These are phyloP conservation scores for Otocyon megalotis DNA, from an alignment of 2,113 vertebrate species.

Conservation along the genomic window DNA sequence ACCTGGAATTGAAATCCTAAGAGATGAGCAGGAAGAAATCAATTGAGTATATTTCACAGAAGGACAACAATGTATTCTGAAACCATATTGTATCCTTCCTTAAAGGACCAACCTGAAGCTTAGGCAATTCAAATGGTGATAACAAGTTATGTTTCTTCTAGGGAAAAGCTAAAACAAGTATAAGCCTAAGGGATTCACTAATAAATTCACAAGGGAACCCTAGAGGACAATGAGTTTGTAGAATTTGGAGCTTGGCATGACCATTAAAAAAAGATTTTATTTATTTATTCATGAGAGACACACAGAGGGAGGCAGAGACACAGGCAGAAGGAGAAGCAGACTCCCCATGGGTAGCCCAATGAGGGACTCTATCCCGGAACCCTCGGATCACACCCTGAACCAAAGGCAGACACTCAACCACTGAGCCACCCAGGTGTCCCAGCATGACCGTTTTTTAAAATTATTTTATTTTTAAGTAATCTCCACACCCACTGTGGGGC, in stretches of 20 bases:
- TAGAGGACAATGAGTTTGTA: slow-evolving; percentile 37
- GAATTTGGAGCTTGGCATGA: slow-evolving; percentile 17
- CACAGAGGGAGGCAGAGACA: too few relatives aligned
- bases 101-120: slow-evolving; percentile 34
- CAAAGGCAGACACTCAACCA: too few relatives aligned
- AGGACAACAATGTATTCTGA: slow-evolving; percentile 14
- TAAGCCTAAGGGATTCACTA: slow-evolving; percentile 47
- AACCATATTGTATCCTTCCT: slow-evolving; percentile 28
- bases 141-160: slow-evolving; percentile 49
- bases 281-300: too few relatives aligned
- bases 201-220: slow-evolving; percentile 45
- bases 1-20: slow-evolving; percentile 53
- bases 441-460: background rate
- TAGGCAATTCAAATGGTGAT: slow-evolving; percentile 20
- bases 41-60: background rate
- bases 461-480: background rate
- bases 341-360: too few relatives aligned
- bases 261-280: background rate
- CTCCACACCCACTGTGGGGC: background rate
- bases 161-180: slow-evolving; percentile 23
- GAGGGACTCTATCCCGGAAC: too few relatives aligned
- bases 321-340: too few relatives aligned
- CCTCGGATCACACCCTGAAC: too few relatives aligned
- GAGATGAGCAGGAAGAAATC: slow-evolving; percentile 38
- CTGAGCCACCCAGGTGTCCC: too few relatives aligned